Conservation (phyloP, 2,888 invertebrate species). For the Harpalus rufipes region DNA sequence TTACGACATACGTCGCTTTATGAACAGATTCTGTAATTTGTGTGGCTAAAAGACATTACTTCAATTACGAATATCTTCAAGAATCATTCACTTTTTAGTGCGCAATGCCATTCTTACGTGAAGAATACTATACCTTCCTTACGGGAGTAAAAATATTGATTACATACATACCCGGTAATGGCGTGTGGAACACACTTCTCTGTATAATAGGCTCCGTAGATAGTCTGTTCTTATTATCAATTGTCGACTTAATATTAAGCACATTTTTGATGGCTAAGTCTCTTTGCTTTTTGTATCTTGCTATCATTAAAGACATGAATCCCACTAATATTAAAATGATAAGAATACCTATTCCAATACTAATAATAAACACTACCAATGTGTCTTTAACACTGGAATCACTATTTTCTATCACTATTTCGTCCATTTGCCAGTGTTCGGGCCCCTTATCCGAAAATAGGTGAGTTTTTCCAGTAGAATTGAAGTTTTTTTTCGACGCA, state of each 20-base stretch:
- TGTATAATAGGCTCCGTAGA: conserved; percentile 57
- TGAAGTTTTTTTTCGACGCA: conserved; percentile 63
- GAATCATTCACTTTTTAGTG: no score
- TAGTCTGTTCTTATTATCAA: conserved; percentile 57
- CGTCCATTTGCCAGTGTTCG: conserved; percentile 54
- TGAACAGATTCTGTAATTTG: no score
- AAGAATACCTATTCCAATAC: conserved; percentile 46
- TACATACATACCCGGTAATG: conserved; percentile 69
- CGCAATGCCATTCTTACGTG: no score
- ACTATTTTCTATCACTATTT: conserved; percentile 58
- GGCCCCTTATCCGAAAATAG: conserved; percentile 58
- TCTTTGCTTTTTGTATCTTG: conserved; percentile 51
- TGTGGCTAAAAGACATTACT: no score
- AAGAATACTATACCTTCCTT: no score
- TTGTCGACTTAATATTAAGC: conserved; percentile 5
- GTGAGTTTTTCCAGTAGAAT: conserved; percentile 60
- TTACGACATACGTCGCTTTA: no score
- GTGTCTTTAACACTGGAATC: conserved; percentile 27
- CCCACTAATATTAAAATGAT: conserved; percentile 59
- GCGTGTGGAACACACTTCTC: conserved; percentile 68
- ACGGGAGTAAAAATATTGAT: not conserved
- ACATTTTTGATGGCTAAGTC: conserved; percentile 49
- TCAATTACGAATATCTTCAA: no score
- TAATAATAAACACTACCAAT: conserved; percentile 58
- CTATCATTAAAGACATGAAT: conserved; percentile 50